Percentiles rank a stretch among this genome's conserved stretches.
phyloP scores from a whole-genome alignment of 2,113 vertebrate species.

The Numida meleagris region DNA sequence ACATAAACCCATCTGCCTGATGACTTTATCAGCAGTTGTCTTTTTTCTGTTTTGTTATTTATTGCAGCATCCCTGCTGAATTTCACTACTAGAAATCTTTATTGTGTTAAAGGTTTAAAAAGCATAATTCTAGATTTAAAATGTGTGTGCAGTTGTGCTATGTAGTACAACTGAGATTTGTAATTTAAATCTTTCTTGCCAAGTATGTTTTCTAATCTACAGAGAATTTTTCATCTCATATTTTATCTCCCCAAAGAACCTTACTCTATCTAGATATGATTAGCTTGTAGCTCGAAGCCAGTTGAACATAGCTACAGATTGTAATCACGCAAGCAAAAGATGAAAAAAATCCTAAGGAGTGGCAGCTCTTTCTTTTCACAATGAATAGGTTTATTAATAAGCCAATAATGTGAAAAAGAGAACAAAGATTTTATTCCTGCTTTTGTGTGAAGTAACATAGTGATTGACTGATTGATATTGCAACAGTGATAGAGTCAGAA shows the following conservation, averaged over 20 bases:
- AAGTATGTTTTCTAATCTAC: slow-evolving; percentile 34
- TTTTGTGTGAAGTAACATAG: not conserved
- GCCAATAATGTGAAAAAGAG: slow-evolving; percentile 11
- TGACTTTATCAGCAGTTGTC: not conserved
- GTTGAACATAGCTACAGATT: not conserved
- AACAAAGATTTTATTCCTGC: slow-evolving; percentile 4
- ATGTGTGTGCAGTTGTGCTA: not conserved
- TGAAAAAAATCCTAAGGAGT: not conserved
- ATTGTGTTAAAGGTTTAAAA: not conserved
- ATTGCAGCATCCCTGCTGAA: not conserved
- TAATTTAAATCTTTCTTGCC: slow-evolving; percentile 53
- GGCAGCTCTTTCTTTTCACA: slow-evolving; percentile 27
- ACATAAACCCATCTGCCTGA: slow-evolving; percentile 19
- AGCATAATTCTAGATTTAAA: not conserved
- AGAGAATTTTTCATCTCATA: slow-evolving; percentile 17
- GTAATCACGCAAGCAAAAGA: slow-evolving; percentile 2
- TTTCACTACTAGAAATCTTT: not conserved
- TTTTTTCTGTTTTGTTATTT: slow-evolving; percentile 1
- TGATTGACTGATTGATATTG: not conserved
- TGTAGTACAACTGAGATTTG: not conserved
- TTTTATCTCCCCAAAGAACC: slow-evolving; percentile 28
- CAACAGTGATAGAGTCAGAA: slow-evolving; percentile 8
- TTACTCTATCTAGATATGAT: slow-evolving; percentile 36
- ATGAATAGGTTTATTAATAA: slow-evolving; percentile 33
- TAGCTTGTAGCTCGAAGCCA: slow-evolving; percentile 51